These are phyloP conservation scores for Lochmaea crataegi DNA, from an alignment of 2,888 invertebrate species.

Conservation along the genomic window DNA sequence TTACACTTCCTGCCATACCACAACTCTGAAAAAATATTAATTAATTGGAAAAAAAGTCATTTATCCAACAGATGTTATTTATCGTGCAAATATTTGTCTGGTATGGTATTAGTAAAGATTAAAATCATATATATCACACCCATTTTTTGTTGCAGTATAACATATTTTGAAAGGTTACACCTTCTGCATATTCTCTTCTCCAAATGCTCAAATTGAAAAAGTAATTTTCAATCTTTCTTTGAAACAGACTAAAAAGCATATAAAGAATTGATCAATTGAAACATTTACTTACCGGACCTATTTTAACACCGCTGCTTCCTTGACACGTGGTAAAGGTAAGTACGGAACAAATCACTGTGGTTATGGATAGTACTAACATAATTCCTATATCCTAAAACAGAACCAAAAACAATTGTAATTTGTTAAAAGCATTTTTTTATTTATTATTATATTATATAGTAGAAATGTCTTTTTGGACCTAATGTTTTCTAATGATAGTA, in stretches of 20 bases:
- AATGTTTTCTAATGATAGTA: no score
- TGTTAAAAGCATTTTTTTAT: not conserved
- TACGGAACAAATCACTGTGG: slow-evolving; percentile 16
- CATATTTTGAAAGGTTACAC: no score
- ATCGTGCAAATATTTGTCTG: no score
- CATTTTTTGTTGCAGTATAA: no score
- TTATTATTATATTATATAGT: no score
- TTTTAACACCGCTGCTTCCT: not conserved
- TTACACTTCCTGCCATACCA: slow-evolving; percentile 47
- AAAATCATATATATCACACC: no score
- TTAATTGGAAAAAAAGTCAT: not conserved
- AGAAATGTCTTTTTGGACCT: no score
- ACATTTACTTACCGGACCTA: slow-evolving; percentile 36
- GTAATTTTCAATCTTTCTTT: no score
- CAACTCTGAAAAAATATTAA: slow-evolving; percentile 44
- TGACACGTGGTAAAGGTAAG: slow-evolving; percentile 13
- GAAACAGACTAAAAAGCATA: not conserved
- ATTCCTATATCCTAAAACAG: slow-evolving; percentile 21
- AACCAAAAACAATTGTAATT: not conserved
- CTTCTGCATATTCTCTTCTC: no score
- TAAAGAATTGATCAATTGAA: not conserved
- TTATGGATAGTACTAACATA: slow-evolving; percentile 9
- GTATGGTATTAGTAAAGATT: no score
- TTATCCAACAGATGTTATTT: no score
- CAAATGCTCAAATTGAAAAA: no score